Conservation (phyloP, 2,797 vertebrate genomes). For the Odontamblyopus rebecca region DNA sequence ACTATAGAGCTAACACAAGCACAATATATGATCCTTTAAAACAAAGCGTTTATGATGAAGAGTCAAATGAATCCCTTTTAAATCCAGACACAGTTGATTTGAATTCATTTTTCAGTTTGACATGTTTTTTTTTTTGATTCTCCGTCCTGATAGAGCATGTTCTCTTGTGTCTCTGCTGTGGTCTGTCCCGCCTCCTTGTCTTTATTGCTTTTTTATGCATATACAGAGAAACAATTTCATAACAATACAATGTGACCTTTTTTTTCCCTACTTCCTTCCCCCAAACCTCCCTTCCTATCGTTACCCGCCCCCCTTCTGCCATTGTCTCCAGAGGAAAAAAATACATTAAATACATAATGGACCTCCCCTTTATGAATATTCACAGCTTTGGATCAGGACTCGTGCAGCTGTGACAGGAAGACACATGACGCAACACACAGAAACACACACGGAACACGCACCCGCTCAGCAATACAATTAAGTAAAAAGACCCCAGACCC, state of each 20-base stretch:
- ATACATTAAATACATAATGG: background rate
- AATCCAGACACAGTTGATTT: background rate
- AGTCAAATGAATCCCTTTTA: too few relatives aligned
- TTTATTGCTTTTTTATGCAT: too few relatives aligned
- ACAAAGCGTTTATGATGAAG: too few relatives aligned
- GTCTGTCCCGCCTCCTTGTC: constrained; percentile 6
- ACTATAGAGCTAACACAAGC: too few relatives aligned
- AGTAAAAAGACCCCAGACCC: constrained; percentile 16
- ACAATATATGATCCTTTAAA: too few relatives aligned
- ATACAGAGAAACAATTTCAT: too few relatives aligned
- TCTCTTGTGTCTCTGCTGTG: background rate
- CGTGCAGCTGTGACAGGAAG: constrained; percentile 46
- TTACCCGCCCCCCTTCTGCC: too few relatives aligned
- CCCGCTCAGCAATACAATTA: constrained; percentile 22
- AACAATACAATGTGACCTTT: too few relatives aligned
- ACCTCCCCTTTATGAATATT: constrained; percentile 46
- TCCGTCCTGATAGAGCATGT: background rate
- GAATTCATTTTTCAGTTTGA: background rate
- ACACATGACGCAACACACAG: constrained; percentile 54
- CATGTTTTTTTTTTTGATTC: background rate
- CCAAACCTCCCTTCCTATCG: too few relatives aligned
- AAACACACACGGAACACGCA: constrained; percentile 26
- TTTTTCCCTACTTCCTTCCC: too few relatives aligned
- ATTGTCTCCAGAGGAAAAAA: too few relatives aligned
- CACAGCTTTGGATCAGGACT: constrained; percentile 22